phyloP scores from a whole-genome alignment of 2,797 vertebrate genomes.

The Anguilla anguilla region DNA sequence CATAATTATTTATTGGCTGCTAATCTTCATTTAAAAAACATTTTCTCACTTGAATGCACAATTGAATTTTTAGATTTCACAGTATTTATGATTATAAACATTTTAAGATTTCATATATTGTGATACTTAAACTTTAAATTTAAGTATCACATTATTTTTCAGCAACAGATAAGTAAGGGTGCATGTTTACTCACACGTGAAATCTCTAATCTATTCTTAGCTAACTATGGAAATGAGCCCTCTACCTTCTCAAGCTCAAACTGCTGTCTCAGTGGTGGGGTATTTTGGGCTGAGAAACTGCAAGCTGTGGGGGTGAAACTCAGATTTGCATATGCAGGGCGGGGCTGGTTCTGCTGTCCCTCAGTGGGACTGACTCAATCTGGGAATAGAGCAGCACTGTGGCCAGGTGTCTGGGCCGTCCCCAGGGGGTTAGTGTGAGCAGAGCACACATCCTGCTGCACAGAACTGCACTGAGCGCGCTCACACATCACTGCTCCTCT shows the following conservation, averaged over 20 bases:
- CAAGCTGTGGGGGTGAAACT: neutral
- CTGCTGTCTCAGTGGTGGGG: neutral
- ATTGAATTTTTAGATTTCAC: no score
- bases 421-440: slow-evolving; percentile 1
- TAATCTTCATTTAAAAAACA: no score
- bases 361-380: slow-evolving; percentile 18
- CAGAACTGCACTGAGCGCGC: neutral
- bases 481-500: neutral
- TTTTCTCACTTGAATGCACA: no score
- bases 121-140: no score
- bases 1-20: no score
- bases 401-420: neutral
- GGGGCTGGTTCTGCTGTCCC: slow-evolving; percentile 24
- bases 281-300: neutral
- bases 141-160: no score
- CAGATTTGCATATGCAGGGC: neutral
- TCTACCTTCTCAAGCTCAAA: neutral
- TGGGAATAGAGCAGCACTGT: neutral
- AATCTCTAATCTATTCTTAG: no score
- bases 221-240: neutral
- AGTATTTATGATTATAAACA: no score
- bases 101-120: no score
- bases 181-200: no score
- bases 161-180: no score
- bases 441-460: neutral